Evolutionary conservation across 1,140 invertebrate genomes (phyloP).

Genomic region (Coelopa frigida): DNA sequence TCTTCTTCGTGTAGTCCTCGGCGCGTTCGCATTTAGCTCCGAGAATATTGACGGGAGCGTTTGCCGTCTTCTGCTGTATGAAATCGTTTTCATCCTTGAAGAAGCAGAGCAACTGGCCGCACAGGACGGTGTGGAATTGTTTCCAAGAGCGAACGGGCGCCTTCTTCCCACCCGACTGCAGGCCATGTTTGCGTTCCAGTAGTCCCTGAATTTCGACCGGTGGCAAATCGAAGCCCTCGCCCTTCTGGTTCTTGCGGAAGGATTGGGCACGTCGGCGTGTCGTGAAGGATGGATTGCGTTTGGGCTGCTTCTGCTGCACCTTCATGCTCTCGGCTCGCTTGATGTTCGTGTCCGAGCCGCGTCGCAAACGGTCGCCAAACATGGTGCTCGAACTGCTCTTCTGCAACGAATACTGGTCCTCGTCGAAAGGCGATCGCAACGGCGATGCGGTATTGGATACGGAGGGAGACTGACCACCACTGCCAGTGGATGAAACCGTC

Average conservation of each 20-base stretch:
- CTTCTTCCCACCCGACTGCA: constrained; percentile 87
- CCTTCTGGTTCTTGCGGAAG: constrained; percentile 68
- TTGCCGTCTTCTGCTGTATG: constrained; percentile 74
- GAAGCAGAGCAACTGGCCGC: constrained; percentile 94
- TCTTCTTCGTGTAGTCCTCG: constrained; percentile 90
- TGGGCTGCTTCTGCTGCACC: constrained; percentile 62
- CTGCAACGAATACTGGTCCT: constrained; percentile 31
- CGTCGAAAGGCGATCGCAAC: constrained; percentile 22
- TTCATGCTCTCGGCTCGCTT: constrained; percentile 87
- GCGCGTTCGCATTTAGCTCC: constrained; percentile 74
- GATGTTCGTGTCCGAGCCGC: constrained; percentile 56
- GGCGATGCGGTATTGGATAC: constrained; percentile 16
- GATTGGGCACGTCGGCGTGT: constrained; percentile 82
- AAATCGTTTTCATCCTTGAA: constrained; percentile 95
- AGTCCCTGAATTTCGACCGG: constrained; percentile 85
- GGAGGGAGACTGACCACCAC: constrained; percentile 21
- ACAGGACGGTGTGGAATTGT: constrained; percentile 88
- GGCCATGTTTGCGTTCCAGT: constrained; percentile 90
- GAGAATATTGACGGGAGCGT: constrained; percentile 83
- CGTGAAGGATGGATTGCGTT: constrained; percentile 90
- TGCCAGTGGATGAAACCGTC: constrained; percentile 14
- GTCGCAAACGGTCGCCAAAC: constrained; percentile 63
- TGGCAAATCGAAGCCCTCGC: constrained; percentile 68
- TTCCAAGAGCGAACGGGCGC: constrained; percentile 95
- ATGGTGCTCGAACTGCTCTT: constrained; percentile 54